Conservation (phyloP, 37 sponge, comb jelly and placozoan genomes). For the Crambe crambe region DNA sequence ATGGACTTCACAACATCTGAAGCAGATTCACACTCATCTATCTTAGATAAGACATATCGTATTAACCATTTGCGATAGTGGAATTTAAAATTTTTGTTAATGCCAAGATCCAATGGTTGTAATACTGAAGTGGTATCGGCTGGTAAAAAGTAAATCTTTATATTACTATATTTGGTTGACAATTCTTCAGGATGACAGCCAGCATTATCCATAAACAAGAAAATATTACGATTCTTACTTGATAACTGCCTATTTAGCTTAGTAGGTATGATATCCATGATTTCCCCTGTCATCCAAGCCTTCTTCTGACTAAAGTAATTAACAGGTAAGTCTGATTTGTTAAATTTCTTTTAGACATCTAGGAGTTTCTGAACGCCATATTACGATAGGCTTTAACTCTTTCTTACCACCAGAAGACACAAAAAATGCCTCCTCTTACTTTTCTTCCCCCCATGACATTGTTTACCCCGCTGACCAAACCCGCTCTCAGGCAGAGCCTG, state of each 20-base stretch:
- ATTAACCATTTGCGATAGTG: slow-evolving; percentile 28
- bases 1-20: slow-evolving; percentile 57
- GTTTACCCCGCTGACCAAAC: slow-evolving; percentile 45
- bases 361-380: slow-evolving; percentile 76
- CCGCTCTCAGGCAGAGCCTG: slow-evolving; percentile 54
- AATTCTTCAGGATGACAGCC: slow-evolving; percentile 61
- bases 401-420: slow-evolving; percentile 59
- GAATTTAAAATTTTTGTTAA: slow-evolving; percentile 55
- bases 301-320: slow-evolving; percentile 53
- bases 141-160: slow-evolving; percentile 60
- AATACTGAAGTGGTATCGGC: slow-evolving; percentile 68
- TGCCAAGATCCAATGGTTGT: slow-evolving; percentile 70
- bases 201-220: slow-evolving; percentile 67
- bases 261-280: slow-evolving; percentile 33
- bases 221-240: slow-evolving; percentile 20
- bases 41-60: slow-evolving; percentile 52
- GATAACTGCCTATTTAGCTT: slow-evolving; percentile 35
- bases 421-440: slow-evolving; percentile 44
- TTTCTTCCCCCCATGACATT: slow-evolving; percentile 74
- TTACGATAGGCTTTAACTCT: slow-evolving; percentile 55
- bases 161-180: slow-evolving; percentile 51
- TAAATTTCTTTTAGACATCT: slow-evolving; percentile 14
- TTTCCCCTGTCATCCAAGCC: slow-evolving; percentile 71
- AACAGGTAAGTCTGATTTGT: slow-evolving; percentile 26
- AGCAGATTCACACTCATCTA: slow-evolving; percentile 42